Conservation (phyloP, 2,888 invertebrate genomes). For the Lypha dubia region DNA sequence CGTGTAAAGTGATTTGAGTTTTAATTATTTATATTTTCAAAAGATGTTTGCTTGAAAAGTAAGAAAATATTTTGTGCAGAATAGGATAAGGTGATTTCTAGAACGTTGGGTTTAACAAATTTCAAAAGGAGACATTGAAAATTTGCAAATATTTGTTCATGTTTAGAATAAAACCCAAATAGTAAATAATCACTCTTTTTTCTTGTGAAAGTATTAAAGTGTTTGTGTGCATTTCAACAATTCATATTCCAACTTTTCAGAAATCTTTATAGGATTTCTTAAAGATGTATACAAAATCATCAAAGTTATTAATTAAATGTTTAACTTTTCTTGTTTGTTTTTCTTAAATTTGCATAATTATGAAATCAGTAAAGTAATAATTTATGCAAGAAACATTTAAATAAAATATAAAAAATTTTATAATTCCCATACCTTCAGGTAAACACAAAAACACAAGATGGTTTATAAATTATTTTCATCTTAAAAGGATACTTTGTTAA, state of each 20-base stretch:
- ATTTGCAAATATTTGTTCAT: neutral
- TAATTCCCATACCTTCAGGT: neutral
- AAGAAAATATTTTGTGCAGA: neutral
- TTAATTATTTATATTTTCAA: conserved; percentile 59
- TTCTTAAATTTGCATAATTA: conserved; percentile 9
- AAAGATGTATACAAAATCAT: conserved; percentile 13
- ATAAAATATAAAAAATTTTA: neutral
- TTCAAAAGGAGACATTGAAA: neutral
- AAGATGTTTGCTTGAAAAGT: conserved; percentile 19
- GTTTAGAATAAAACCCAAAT: too few relatives aligned
- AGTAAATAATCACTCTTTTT: neutral
- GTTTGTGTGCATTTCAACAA: neutral
- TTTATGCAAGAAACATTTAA: neutral
- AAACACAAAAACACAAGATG: neutral
- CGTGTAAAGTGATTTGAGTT: conserved; percentile 61
- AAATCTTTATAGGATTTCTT: conserved; percentile 7
- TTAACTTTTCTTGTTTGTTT: conserved; percentile 44
- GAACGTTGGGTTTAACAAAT: neutral
- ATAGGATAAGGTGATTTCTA: neutral
- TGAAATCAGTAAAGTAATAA: conserved; percentile 16
- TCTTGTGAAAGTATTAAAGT: neutral
- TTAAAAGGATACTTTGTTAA: neutral
- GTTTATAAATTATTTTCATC: neutral
- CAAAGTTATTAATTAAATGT: conserved; percentile 47
- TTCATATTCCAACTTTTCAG: neutral